Evolutionary conservation across 1,140 invertebrate species (phyloP), one percentile per base, ranked within the genome.

Genomic region (Anastatus disparis): DNA sequence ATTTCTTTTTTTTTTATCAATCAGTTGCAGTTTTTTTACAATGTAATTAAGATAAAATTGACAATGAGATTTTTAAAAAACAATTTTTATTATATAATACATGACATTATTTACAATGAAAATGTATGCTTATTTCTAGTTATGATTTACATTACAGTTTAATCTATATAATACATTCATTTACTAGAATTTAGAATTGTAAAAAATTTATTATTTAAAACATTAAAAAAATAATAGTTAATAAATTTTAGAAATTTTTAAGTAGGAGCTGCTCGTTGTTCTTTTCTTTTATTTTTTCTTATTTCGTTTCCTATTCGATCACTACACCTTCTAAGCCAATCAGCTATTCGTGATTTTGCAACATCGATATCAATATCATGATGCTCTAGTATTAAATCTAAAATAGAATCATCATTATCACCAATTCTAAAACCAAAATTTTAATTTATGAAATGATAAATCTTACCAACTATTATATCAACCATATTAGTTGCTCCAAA

Each of bases 301-400:
- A 53, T 55, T 62, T 62, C 58, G 24, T 62, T 70, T 10, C 13
- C 20, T 24, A 68, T 68, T 48, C 66, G 53, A 59, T 68, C 66
- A 15, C 66, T 44, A n/a, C 66, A 68, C 31, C 66, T 59, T 6
- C 66, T 55, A 17, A 68, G 55, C 66, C 66, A 68, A 12, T 68
- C 66, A 17, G 66, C 55, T 7, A 68, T 58, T 3, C 55, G 44
- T 13, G 20, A 1, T 27, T 52, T 48, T 4, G 59, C 24, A 24
- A 27, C 17, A 46, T 68, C 66, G 40, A 68, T 59, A 13, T 68
- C 66, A 15, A 59, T 12, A 12, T 27, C 2, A 50, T 68, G 66
- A 20, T 68, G 55, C 1, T 59, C 44, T 52, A 59, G 66, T 24
- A 68, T 26, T 7, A 68, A 7, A 27, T 68, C 66, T 62, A 62